These are phyloP conservation scores for Dicentrarchus labrax DNA, from an alignment of 2,113 vertebrate species.

Conservation along the genomic window DNA sequence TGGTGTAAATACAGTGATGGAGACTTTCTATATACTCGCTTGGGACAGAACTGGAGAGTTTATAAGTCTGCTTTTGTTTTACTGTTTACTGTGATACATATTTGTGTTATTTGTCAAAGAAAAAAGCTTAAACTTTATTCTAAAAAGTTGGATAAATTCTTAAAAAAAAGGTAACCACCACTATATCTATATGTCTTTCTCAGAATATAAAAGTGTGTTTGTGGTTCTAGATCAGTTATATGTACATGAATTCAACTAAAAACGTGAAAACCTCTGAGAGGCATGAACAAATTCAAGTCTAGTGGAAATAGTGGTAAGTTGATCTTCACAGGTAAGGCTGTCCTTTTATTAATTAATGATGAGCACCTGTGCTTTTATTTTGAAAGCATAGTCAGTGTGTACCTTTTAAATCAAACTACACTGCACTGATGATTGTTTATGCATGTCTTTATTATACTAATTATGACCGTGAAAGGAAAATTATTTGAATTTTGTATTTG, in stretches of 20 bases:
- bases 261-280: not conserved
- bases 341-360: not conserved
- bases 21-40: not conserved
- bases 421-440: not conserved
- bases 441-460: not conserved
- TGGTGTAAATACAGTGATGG: not conserved
- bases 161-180: not conserved
- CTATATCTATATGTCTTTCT: not conserved
- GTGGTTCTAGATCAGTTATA: not conserved
- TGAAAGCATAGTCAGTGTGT: not conserved
- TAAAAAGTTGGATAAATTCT: not conserved
- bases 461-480: not conserved
- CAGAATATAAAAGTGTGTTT: not conserved
- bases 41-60: not conserved
- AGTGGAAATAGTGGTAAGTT: too few relatives aligned
- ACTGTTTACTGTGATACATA: not conserved
- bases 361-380: not conserved
- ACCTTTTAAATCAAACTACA: not conserved
- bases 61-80: not conserved
- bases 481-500: not conserved
- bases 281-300: not conserved
- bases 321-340: not conserved
- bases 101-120: not conserved
- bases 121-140: not conserved
- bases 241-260: not conserved